Evolutionary conservation across 1,140 invertebrate genomes (phyloP), one percentile per base, ranked within the genome.

Genomic region (Heliconius hewitsoni): DNA sequence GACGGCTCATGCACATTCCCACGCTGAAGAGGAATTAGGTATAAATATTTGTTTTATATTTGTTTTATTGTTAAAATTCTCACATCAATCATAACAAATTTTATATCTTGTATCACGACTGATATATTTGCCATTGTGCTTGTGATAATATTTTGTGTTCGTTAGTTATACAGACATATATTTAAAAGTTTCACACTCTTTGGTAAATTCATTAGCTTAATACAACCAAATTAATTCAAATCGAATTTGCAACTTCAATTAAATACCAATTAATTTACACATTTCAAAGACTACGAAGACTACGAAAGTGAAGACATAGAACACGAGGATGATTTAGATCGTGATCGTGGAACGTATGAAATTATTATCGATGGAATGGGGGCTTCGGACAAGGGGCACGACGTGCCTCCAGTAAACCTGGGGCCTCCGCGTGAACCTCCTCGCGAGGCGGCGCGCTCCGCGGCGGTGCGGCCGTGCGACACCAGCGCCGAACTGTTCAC

Each of bases 401-500:
- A 82, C 39, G 46, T 46, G 19, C 77, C 50, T 66, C 88, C 57
- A 30, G 73, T 77, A 72, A 79, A 77, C 72, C 52, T 72, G 42
- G 74, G 79, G 11, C 90, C 83, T 1, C 76, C 90, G 60, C 80
- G 91, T 88, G 89, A 94, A 87, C 86, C 87, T 66, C 91, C 94
- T n/a, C 86, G 95, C 46, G 86, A 93, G 42, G 87, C 94, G 8
- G 93, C 90, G 77, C 95, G 94, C 90, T 96, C 95, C 52, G 95
- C 94, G 83, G 96, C 91, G 89, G 92, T 97, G 19, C 95, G 97
- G 34, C 96, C 97, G 0, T 99, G 98, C 85, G 98, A 98, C 90
- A 97, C 98, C 81, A 97, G 97, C 87, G 97, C 98, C 0, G 97
- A 98, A 91, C 95, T 99, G 1, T 98, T 98, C 90, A 97, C 97